Base-by-base conservation (phyloP, 2,113 vertebrate species). In the Apeltes quadracus region DNA sequence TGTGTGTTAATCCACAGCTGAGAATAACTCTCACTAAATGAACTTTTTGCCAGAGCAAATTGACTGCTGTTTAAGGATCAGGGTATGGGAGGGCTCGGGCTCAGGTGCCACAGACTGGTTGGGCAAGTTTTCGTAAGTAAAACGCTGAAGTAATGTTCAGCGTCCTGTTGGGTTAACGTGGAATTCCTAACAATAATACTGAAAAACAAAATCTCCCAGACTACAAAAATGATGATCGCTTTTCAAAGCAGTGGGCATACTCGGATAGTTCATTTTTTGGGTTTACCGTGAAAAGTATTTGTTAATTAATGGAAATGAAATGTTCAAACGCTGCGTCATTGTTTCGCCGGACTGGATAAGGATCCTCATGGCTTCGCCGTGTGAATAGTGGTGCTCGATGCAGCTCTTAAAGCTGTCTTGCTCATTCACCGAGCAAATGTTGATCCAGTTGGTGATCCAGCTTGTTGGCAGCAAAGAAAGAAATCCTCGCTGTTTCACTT, bases 361-460 rank as follows among this genome's bases (percentile, higher is more conserved):
- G 4, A 4, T 58, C 75, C 41, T 20, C 36, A 11, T 69, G 46
- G 56, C 27, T 36, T 71, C 46, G 29, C 25, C 58, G 50, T 43
- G 38, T 54, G 43, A 63, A 44, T 61, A 25, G 20, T 16, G 18
- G 50, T 50, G 72, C 61, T 71, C 82, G 39, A 11, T 55, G n/a
- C 54, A 16, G 23, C 36, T 18, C 36, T 48, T 62, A 38, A 54
- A 63, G 34, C 59, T 53, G 27, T 51, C 54, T 65, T 77, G 63
- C 34, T 50, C 56, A 43, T 73, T 61, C 61, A 61, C 15, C 76
- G 58, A 76, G 63, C 61, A 74, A 82, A 81, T 67, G 51, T 59
- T 62, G 64, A 74, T 80, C 81, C 70, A 85, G 73, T 70, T 81
- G 72, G 74, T 78, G 64, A 67, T 83, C 84, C 84, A 81, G 78